These are phyloP conservation scores for Chloroclysta siterata DNA, from an alignment of 2,888 invertebrate genomes.

Conservation along the genomic window DNA sequence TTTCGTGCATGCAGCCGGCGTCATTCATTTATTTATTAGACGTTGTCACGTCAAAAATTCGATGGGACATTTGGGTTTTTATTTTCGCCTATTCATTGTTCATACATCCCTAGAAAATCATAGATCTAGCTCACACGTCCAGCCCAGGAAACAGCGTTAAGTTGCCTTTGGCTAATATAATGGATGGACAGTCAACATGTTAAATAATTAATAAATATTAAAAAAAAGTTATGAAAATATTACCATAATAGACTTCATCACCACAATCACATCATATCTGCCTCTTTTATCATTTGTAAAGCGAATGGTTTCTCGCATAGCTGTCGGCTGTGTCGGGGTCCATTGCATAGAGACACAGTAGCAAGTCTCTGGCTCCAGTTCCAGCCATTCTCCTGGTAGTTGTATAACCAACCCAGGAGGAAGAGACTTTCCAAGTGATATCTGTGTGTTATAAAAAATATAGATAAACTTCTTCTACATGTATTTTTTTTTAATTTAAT, in stretches of 20 bases:
- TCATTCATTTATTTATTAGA: too few relatives aligned
- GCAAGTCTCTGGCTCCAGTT: slow-evolving; percentile 82
- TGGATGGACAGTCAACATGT: too few relatives aligned
- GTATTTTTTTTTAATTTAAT: neutral
- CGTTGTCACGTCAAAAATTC: too few relatives aligned
- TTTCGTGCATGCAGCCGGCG: too few relatives aligned
- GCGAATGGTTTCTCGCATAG: slow-evolving; percentile 86
- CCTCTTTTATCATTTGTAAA: slow-evolving; percentile 87
- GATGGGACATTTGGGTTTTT: too few relatives aligned
- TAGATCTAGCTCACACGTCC: too few relatives aligned
- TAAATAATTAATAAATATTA: too few relatives aligned
- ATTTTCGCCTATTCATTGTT: too few relatives aligned
- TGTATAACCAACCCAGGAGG: slow-evolving; percentile 84
- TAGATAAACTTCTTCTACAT: neutral
- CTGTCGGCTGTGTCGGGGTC: slow-evolving; percentile 85
- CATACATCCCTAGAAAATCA: too few relatives aligned
- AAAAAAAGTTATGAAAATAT: neutral
- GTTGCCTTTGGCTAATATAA: too few relatives aligned
- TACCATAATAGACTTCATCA: slow-evolving; percentile 85
- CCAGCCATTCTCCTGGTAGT: slow-evolving; percentile 83
- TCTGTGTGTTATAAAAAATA: slow-evolving; percentile 48
- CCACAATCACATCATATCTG: slow-evolving; percentile 87
- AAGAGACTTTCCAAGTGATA: slow-evolving; percentile 71
- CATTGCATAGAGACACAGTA: slow-evolving; percentile 86
- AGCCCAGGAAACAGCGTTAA: too few relatives aligned